Conservation (phyloP, 2,888 invertebrate species). For the Sphinx pinastri region DNA sequence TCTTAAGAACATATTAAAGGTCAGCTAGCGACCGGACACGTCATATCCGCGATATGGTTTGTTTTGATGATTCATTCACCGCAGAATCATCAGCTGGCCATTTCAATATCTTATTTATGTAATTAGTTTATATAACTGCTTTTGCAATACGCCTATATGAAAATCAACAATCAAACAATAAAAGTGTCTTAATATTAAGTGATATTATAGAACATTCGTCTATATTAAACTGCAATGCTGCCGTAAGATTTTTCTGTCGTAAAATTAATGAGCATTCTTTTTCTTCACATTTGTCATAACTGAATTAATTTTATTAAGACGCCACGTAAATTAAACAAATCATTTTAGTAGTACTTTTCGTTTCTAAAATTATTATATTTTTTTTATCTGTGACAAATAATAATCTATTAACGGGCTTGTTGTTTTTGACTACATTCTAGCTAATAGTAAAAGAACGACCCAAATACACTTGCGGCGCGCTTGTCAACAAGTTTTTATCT, state of each 20-base stretch:
- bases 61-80: constrained; percentile 47
- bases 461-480: constrained; percentile 2
- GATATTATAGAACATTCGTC: background rate
- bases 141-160: constrained; percentile 9
- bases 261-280: too few relatives aligned
- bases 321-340: too few relatives aligned
- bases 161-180: background rate
- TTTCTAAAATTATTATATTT: too few relatives aligned
- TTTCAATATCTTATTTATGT: constrained; percentile 24
- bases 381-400: too few relatives aligned
- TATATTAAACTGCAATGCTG: background rate
- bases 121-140: constrained; percentile 15
- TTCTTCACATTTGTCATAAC: too few relatives aligned
- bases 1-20: constrained; percentile 15
- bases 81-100: constrained; percentile 35
- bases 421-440: background rate
- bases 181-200: background rate
- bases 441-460: constrained; percentile 9
- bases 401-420: background rate
- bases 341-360: too few relatives aligned
- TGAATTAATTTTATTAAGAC: too few relatives aligned
- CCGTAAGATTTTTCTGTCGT: too few relatives aligned
- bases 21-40: constrained; percentile 33
- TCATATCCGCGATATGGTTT: constrained; percentile 50
- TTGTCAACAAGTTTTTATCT: constrained; percentile 13